A percentile compares a stretch with the other conserved stretches of the same genome.
phyloP scores from a whole-genome alignment of 2,113 vertebrate genomes.

The Tachycineta bicolor region DNA sequence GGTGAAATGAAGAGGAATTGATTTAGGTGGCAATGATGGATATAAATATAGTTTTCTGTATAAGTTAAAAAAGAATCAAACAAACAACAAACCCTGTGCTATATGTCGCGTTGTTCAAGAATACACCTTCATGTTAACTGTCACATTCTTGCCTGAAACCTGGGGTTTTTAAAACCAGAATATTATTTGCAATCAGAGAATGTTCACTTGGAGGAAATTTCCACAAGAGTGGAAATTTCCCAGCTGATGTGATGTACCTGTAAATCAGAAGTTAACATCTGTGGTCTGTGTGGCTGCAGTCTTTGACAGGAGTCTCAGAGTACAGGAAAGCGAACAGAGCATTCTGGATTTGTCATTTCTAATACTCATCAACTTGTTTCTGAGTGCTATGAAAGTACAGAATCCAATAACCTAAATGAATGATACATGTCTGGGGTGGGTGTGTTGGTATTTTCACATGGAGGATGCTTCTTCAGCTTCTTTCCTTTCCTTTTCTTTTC shows the following conservation, averaged over 20 bases:
- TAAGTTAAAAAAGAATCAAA: neutral
- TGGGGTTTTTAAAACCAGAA: neutral
- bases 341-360: slow-evolving; percentile 1
- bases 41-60: neutral
- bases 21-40: neutral
- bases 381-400: neutral
- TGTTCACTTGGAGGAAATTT: neutral
- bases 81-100: neutral
- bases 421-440: neutral
- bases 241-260: neutral
- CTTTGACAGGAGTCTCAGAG: neutral
- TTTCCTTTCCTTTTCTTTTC: neutral
- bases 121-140: neutral
- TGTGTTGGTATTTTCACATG: neutral
- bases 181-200: neutral
- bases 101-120: accelerated
- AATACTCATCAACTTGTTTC: neutral
- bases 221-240: neutral
- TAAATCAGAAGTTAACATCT: neutral
- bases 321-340: neutral
- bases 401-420: neutral
- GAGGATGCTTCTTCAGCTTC: neutral
- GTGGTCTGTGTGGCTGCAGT: neutral
- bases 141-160: neutral
- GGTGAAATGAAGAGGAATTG: neutral